Conservation (phyloP, 2,113 vertebrate species). For the Carassius gibelio region DNA sequence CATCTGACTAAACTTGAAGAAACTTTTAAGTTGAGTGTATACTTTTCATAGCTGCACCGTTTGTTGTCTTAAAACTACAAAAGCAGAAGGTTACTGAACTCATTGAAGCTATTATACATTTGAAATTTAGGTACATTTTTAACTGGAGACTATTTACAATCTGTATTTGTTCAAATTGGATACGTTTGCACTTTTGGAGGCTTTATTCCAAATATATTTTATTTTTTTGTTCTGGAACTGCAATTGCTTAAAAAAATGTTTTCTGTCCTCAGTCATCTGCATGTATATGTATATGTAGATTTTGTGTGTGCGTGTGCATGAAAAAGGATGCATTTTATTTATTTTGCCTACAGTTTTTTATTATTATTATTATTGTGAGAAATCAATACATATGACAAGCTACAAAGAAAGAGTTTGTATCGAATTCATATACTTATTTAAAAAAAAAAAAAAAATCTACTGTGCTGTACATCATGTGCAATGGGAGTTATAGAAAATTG, state of each 20-base stretch:
- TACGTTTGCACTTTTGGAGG: background rate
- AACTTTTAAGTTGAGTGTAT: background rate
- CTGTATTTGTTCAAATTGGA: background rate
- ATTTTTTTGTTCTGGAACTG: background rate
- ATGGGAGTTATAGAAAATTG: background rate
- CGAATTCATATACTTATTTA: background rate
- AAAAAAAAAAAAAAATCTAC: background rate
- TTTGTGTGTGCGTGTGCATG: background rate
- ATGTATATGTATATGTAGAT: conserved; percentile 15
- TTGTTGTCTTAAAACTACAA: background rate
- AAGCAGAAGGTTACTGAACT: background rate
- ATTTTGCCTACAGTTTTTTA: background rate
- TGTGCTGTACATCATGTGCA: background rate
- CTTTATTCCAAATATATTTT: conserved; percentile 8
- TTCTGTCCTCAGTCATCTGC: background rate
- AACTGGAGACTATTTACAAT: background rate
- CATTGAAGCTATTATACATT: background rate
- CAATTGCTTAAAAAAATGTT: background rate
- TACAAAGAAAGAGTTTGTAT: background rate
- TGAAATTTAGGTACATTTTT: background rate
- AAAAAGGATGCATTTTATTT: conserved; percentile 10
- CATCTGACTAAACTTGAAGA: conserved; percentile 11
- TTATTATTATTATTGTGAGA: background rate
- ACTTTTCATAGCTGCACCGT: background rate
- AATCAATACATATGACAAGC: background rate